phyloP scores from a whole-genome alignment of 2,888 invertebrate species.

The Pinctada fucata region DNA sequence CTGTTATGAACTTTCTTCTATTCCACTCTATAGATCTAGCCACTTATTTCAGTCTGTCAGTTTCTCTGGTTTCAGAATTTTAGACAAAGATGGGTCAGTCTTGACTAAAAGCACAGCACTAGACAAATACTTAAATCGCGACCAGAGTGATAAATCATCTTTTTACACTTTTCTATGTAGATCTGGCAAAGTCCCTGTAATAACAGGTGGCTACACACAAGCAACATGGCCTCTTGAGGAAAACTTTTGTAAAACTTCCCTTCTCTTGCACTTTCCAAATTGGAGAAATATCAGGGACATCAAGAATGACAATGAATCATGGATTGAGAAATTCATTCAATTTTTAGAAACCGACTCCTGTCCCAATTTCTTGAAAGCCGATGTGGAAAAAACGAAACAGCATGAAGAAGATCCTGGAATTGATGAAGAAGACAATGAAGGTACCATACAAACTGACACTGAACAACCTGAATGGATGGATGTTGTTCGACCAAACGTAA shows the following conservation, averaged over 20 bases:
- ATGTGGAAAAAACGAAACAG: constrained; percentile 37
- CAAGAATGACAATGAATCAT: constrained; percentile 39
- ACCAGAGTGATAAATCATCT: constrained; percentile 36
- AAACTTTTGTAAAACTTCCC: constrained; percentile 40
- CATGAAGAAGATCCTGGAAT: not conserved
- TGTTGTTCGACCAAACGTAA: constrained; percentile 35
- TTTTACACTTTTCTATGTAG: constrained; percentile 41
- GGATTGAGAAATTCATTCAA: constrained; percentile 36
- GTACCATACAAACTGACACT: constrained; percentile 2
- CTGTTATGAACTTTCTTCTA: constrained; percentile 42
- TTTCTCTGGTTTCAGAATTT: constrained; percentile 45
- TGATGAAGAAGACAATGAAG: not conserved
- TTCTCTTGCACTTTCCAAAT: constrained; percentile 46
- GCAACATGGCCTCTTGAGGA: constrained; percentile 44
- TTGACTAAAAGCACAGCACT: constrained; percentile 41
- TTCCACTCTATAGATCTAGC: constrained; percentile 45
- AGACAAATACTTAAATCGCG: constrained; percentile 44
- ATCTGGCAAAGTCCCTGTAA: constrained; percentile 42
- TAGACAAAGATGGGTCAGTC: constrained; percentile 33
- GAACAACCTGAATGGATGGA: constrained; percentile 50
- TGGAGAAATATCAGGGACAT: constrained; percentile 48
- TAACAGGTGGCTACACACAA: constrained; percentile 29
- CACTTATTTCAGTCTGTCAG: constrained; percentile 47
- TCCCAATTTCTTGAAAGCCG: constrained; percentile 48
- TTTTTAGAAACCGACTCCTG: constrained; percentile 38